These are phyloP conservation scores for Eumerus sabulonum DNA, from an alignment of 2,888 invertebrate species.

Conservation along the genomic window DNA sequence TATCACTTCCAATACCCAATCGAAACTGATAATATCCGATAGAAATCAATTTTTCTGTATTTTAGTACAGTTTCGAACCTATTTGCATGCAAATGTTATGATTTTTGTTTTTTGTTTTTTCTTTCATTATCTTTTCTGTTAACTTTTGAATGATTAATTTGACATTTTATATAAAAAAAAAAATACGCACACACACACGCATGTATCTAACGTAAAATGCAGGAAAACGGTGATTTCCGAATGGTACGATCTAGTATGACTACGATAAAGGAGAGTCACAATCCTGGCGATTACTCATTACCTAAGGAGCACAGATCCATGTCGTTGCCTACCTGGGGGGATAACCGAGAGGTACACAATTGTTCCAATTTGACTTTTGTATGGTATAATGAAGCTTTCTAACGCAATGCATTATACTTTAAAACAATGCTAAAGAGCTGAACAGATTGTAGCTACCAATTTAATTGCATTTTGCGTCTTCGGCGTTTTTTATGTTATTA, in stretches of 20 bases:
- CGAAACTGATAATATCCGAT: background rate
- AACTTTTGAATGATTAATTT: background rate
- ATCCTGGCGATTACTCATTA: slow-evolving; percentile 35
- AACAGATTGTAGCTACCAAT: no score
- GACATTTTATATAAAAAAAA: slow-evolving; percentile 3
- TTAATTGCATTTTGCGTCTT: no score
- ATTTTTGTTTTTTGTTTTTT: background rate
- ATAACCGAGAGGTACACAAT: slow-evolving; percentile 55
- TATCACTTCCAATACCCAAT: no score
- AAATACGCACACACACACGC: background rate
- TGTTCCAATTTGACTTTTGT: no score
- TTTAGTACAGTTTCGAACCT: background rate
- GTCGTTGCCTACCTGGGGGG: slow-evolving; percentile 61
- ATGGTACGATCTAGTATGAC: slow-evolving; percentile 60
- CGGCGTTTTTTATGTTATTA: no score
- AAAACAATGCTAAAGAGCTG: no score
- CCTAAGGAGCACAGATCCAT: slow-evolving; percentile 63
- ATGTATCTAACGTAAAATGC: slow-evolving; percentile 7
- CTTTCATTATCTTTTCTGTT: background rate
- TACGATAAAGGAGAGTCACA: slow-evolving; percentile 61
- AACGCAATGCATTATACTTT: no score
- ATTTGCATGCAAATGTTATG: slow-evolving; percentile 7
- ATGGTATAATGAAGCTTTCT: no score
- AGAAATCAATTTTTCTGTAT: background rate
- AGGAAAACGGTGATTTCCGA: slow-evolving; percentile 63